Evolutionary conservation across 2,797 vertebrate species (phyloP).

Genomic region (Micropoecilia bifurca): DNA sequence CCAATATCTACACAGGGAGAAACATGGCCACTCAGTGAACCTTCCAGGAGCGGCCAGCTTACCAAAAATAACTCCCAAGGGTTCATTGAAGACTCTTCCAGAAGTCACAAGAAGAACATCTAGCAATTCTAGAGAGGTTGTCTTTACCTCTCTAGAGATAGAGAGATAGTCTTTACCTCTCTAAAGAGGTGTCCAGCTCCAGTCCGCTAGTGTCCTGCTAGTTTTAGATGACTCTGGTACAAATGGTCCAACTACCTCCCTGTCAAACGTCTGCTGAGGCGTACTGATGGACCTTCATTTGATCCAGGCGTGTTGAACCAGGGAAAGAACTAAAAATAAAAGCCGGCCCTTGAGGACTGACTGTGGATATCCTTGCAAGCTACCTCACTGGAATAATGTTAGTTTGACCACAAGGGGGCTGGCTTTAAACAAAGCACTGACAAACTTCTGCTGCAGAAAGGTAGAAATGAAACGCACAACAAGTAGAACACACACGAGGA

Average conservation of each 20-base stretch:
- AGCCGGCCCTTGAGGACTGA: too few species aligned
- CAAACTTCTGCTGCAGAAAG: background rate
- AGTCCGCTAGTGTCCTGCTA: too few species aligned
- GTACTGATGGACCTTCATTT: too few species aligned
- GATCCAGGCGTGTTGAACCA: too few species aligned
- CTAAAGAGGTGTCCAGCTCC: too few species aligned
- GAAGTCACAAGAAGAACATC: background rate
- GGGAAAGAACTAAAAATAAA: too few species aligned
- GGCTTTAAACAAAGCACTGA: background rate
- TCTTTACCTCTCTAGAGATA: background rate
- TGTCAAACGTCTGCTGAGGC: too few species aligned
- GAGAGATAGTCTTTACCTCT: too few species aligned
- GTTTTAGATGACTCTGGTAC: too few species aligned
- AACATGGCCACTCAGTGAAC: background rate
- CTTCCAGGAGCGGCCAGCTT: background rate
- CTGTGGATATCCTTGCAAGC: too few species aligned
- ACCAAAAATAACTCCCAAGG: background rate
- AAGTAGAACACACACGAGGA: background rate
- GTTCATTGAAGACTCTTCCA: background rate
- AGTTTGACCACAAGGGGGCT: background rate
- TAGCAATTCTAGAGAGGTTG: background rate
- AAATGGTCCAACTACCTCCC: too few species aligned
- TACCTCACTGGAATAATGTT: background rate
- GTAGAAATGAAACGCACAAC: background rate
- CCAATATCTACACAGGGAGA: background rate